phyloP scores from a whole-genome alignment of 2,888 invertebrate genomes.

The Diaphora mendica region DNA sequence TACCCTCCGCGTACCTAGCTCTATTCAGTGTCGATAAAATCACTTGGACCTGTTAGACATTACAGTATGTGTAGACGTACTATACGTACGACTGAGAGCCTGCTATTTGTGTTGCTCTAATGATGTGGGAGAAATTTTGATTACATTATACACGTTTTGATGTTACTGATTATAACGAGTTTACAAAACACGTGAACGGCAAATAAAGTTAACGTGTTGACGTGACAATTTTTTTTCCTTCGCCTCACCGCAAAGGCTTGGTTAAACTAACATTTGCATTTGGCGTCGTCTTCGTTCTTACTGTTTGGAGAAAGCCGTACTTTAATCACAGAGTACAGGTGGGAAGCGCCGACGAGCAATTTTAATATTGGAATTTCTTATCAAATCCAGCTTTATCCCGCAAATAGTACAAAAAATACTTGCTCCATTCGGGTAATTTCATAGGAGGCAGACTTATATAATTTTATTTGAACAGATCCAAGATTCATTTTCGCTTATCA shows the following conservation, averaged over 20 bases:
- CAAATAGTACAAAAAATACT: constrained; percentile 58
- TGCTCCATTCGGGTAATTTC: constrained; percentile 51
- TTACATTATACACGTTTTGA: constrained; percentile 54
- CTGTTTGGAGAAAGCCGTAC: constrained; percentile 74
- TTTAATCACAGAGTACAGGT: constrained; percentile 84
- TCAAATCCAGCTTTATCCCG: constrained; percentile 67
- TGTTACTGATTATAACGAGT: constrained; percentile 43
- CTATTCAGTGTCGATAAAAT: constrained; percentile 78
- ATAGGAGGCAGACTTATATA: constrained; percentile 21
- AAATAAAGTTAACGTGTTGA: constrained; percentile 60
- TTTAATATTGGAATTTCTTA: constrained; percentile 81
- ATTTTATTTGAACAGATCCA: constrained; percentile 41
- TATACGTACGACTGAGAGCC: constrained; percentile 37
- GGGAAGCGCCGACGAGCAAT: constrained; percentile 71
- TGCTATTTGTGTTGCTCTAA: constrained; percentile 42
- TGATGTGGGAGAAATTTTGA: constrained; percentile 36
- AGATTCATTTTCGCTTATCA: constrained; percentile 43
- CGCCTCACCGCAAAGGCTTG: constrained; percentile 73
- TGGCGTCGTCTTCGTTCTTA: constrained; percentile 65
- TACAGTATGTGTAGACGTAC: constrained; percentile 49
- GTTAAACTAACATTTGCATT: constrained; percentile 80
- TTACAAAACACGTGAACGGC: constrained; percentile 61
- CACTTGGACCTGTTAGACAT: constrained; percentile 67
- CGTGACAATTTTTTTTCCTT: constrained; percentile 68
- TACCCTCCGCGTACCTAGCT: constrained; percentile 77